phyloP scores from a whole-genome alignment of 2,113 vertebrate genomes.

The Pluvialis apricaria region DNA sequence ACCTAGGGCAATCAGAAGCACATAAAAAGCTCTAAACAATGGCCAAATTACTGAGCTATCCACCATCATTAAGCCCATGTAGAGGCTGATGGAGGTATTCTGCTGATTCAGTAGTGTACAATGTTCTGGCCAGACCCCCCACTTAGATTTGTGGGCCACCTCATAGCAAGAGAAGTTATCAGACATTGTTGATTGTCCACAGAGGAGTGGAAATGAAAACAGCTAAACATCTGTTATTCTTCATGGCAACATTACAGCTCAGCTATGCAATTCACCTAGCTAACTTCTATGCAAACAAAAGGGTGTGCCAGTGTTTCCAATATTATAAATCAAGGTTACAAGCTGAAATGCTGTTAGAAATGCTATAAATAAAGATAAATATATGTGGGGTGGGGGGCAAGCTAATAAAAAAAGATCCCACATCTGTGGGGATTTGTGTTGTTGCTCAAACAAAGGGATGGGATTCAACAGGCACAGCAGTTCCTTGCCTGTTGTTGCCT shows the following conservation, averaged over 20 bases:
- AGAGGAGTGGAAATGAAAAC: slow-evolving; percentile 22
- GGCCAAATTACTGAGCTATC: not conserved
- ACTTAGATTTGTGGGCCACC: slow-evolving; percentile 39
- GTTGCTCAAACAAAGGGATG: slow-evolving; percentile 28
- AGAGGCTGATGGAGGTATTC: not conserved
- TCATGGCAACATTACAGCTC: not conserved
- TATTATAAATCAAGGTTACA: slow-evolving; percentile 37
- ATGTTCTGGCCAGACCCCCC: slow-evolving; percentile 48
- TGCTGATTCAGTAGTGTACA: not conserved
- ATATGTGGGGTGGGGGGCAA: not conserved
- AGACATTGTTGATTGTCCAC: slow-evolving; percentile 11
- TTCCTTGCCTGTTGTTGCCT: not conserved
- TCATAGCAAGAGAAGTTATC: slow-evolving; percentile 22
- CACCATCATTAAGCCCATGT: not conserved
- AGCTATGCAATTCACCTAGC: not conserved
- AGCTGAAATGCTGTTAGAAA: slow-evolving; percentile 4
- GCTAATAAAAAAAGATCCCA: not conserved
- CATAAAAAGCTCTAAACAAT: not conserved
- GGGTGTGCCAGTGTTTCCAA: not conserved
- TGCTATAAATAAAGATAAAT: slow-evolving; percentile 17
- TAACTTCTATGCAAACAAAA: not conserved
- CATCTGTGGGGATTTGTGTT: slow-evolving; percentile 1
- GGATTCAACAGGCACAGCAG: slow-evolving; percentile 25
- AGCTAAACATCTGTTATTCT: slow-evolving; percentile 58
- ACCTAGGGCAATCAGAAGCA: not conserved